Evolutionary conservation across 2,888 invertebrate genomes (phyloP).

Genomic region (Heliconius ismenius): DNA sequence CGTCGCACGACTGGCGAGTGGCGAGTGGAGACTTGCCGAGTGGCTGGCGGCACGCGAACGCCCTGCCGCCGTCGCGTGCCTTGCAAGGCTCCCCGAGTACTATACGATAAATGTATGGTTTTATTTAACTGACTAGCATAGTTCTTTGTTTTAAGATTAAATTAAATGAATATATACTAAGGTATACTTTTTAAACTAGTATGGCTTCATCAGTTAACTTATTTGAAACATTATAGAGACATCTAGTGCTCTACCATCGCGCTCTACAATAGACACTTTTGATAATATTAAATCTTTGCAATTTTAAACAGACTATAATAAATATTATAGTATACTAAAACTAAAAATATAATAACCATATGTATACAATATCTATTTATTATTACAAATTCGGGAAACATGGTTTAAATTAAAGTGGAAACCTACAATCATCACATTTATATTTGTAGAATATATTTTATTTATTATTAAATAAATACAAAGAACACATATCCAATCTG

Average conservation of each 20-base stretch:
- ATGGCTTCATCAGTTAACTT: background rate
- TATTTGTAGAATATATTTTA: background rate
- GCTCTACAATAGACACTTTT: background rate
- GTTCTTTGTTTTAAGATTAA: background rate
- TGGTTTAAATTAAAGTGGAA: background rate
- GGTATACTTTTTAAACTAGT: background rate
- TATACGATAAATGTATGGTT: background rate
- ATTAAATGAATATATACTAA: background rate
- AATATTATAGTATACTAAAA: too few relatives aligned
- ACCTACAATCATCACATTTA: background rate
- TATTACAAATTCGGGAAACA: too few relatives aligned
- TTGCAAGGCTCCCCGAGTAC: slow-evolving; percentile 29
- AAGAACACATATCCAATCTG: background rate
- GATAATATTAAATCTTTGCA: background rate
- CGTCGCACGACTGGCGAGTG: slow-evolving; percentile 72
- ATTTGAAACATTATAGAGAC: background rate
- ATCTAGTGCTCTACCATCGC: background rate
- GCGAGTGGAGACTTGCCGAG: slow-evolving; percentile 36
- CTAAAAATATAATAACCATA: too few relatives aligned
- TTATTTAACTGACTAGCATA: background rate
- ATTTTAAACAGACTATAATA: background rate
- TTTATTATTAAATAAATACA: background rate
- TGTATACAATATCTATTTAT: too few relatives aligned
- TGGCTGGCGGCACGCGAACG: slow-evolving; percentile 59
- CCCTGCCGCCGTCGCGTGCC: slow-evolving; percentile 63